A percentile compares a stretch with the other conserved stretches of the same genome.
phyloP scores from a whole-genome alignment of 1,140 invertebrate species.

The Lysiphlebus fabarum region DNA sequence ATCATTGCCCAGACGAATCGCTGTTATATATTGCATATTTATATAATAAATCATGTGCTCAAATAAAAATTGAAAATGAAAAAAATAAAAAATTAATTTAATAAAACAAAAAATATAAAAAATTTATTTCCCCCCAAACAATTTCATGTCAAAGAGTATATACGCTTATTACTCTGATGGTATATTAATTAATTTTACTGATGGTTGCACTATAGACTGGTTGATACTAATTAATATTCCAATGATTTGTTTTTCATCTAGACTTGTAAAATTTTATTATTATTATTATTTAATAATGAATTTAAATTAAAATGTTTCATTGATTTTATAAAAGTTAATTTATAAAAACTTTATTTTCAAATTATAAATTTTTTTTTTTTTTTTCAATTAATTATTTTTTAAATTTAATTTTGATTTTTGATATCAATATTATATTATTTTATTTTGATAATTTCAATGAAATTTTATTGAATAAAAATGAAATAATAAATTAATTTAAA shows the following conservation, averaged over 20 bases:
- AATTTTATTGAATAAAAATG: no score
- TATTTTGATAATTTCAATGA: no score
- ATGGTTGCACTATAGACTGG: conserved; percentile 28
- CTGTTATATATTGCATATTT: neutral
- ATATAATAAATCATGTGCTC: neutral
- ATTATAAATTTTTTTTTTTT: no score
- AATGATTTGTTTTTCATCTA: conserved; percentile 28
- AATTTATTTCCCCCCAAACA: conserved; percentile 4
- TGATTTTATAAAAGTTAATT: no score
- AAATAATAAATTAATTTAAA: no score
- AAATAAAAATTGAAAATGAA: neutral
- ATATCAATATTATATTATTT: no score
- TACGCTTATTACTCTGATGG: conserved; percentile 31
- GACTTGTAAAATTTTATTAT: conserved; percentile 25
- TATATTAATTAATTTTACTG: conserved; percentile 38
- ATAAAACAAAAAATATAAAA: conserved; percentile 1
- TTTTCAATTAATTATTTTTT: no score
- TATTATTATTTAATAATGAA: neutral
- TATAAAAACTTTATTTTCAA: no score
- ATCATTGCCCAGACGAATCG: neutral
- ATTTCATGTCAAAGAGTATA: conserved; percentile 16
- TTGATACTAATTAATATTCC: conserved; percentile 35
- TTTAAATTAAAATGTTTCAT: no score
- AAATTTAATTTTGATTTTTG: no score
- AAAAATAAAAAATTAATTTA: neutral